Base-by-base conservation (phyloP, 2,888 invertebrate genomes). In the Archips xylosteana region DNA sequence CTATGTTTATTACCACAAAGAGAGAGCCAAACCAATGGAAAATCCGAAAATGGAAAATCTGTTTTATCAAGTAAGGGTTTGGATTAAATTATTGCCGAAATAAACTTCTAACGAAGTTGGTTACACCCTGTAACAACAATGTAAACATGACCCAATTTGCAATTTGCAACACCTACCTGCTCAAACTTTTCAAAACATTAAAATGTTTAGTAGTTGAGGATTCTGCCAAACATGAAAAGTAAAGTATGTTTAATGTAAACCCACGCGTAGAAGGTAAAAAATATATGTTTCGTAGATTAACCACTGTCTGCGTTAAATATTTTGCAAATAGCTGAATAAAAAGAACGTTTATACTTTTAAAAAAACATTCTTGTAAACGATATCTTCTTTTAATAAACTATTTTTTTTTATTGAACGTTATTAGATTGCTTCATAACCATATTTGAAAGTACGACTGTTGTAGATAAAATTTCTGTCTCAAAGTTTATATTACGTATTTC, bases 161-260 rank as follows among this genome's bases (percentile, higher is more conserved):
- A 60, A 70, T 54, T 70, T 34, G 57, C n/a, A 47, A 70, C 70
- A 63, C 63, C 70, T 70, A 54, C 63, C 57, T 57, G 57, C 51
- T n/a, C 34, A 47, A 63, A 64, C 70, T 63, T 70, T 12, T 32
- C 54, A 1, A 57, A 64, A 70, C 15, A 39, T 34, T 57, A 15
- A n/a, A 23, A 6, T 39, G 39, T 39, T 39, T 39, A 39, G 12
- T 49, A 60, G 47, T 68, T 60, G 60, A 34, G 54, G 45, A 32
- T 12, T 9, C 34, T 47, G 36, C 51, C 12, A 62, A 42, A 51
- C 23, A 23, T 39, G 61, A 15, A 49, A 49, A 49, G 49, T 13
- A n/a, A 2, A 13, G 5, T 49, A 49, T 45, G 10, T 45, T 9
- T 12, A 9, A 45, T 45, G 8, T 10, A 45, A 45, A 10, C 45